A percentile compares a stretch with the other conserved stretches of the same genome.
phyloP scores from a whole-genome alignment of 2,888 invertebrate species.

The Nesidiocoris tenuis region DNA sequence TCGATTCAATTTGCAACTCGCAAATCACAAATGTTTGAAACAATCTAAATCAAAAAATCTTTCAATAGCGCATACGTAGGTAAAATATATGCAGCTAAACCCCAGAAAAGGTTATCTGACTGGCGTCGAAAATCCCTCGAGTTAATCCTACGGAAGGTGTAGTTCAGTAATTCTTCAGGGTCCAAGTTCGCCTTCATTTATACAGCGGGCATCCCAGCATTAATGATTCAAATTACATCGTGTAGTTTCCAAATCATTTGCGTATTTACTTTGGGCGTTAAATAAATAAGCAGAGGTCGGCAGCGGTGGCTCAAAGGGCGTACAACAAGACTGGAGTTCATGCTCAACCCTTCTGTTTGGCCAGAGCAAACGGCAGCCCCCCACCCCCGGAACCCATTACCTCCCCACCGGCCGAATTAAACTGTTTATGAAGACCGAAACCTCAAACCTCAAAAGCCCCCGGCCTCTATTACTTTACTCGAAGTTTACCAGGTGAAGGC shows the following conservation, averaged over 20 bases:
- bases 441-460: conserved; percentile 15
- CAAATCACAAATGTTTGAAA: no score
- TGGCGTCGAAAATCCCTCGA: no score
- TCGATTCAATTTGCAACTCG: no score
- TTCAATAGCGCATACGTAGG: no score
- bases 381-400: background rate
- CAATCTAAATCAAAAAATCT: no score
- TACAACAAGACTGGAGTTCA: background rate
- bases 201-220: no score
- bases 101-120: no score
- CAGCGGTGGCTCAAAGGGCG: background rate
- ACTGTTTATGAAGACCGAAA: conserved; percentile 39
- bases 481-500: background rate
- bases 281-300: background rate
- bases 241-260: background rate
- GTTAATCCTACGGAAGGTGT: no score
- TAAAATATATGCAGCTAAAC: no score
- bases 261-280: background rate
- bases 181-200: no score
- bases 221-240: background rate
- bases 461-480: conserved; percentile 3
- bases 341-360: background rate
- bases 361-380: background rate
- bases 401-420: conserved; percentile 18
- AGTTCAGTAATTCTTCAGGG: no score